A percentile compares a stretch with the other conserved stretches of the same genome.
phyloP scores from a whole-genome alignment of 2,113 vertebrate species.

The Baryphthengus martii region DNA sequence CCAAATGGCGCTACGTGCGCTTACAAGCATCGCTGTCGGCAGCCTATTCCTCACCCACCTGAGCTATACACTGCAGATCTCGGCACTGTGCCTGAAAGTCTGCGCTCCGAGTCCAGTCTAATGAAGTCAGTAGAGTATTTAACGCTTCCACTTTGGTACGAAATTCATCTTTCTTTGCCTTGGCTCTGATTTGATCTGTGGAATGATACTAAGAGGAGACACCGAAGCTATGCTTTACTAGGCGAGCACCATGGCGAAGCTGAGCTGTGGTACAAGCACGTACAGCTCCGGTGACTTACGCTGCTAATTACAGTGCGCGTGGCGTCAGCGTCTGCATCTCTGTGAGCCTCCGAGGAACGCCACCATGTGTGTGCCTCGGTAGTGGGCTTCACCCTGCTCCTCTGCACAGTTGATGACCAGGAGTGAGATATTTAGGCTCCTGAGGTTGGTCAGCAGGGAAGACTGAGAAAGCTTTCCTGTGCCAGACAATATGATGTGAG shows the following conservation, averaged over 20 bases:
- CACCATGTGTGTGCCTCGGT: neutral
- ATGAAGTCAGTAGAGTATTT: neutral
- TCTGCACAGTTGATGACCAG: neutral
- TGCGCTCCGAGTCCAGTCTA: neutral
- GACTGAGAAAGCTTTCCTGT: neutral
- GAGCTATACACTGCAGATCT: neutral
- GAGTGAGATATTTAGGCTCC: neutral
- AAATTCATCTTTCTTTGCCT: neutral
- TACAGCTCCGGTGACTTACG: neutral
- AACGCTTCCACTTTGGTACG: neutral
- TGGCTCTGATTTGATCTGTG: neutral
- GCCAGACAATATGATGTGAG: neutral
- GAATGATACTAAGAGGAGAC: neutral
- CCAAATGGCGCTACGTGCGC: no score
- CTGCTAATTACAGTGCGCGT: neutral
- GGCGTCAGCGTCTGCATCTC: neutral
- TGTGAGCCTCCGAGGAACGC: neutral
- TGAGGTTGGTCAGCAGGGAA: neutral
- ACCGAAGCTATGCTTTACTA: neutral
- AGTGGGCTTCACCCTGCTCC: neutral
- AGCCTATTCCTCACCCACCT: neutral
- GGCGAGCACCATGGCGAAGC: neutral
- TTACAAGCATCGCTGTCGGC: fast-evolving
- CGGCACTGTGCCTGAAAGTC: neutral
- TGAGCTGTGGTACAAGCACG: neutral